Base-by-base conservation (phyloP, 2,888 invertebrate genomes). In the Aporophyla nigra region DNA sequence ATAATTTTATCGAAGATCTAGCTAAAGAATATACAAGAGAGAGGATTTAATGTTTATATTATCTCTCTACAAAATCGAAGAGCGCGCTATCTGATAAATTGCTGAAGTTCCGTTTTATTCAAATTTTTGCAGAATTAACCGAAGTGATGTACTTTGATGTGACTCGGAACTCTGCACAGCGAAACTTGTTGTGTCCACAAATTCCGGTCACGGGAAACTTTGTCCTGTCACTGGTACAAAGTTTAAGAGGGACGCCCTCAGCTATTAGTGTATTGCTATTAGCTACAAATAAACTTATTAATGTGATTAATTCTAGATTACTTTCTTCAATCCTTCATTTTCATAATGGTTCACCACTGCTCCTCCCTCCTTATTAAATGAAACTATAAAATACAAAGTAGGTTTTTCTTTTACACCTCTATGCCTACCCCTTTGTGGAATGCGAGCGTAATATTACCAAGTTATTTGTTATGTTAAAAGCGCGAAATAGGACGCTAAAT, bases 131-230 rank as follows among this genome's bases (percentile, higher is more conserved):
- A 53, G 21, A 59, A 43, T 63, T 73, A 68, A 76, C 61, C 61
- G 70, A 58, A 61, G 63, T 51, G 49, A 21, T 56, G 33, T 76
- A 67, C 59, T 63, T 63, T 63, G 61, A 65, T 67, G 67, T 67
- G 58, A 59, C 49, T 62, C 9, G 33, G 56, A 84, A 82, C 78
- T 73, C 65, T 80, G 71, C 51, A 46, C 56, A 27, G 75, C 49
- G 19, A 69, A 78, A 83, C 68, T 85, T 81, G 82, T 82, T 53
- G 51, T 83, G 73, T 68, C 61, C 72, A 77, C 71, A 72, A 84
- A 79, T 85, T 77, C 71, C 63, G 72, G 74, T 76, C 71, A 66
- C 61, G n/a, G 58, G 24, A 56, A 83, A 85, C 85, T 83, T 85
- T 51, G 76, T 76, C 73, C n/a, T 33, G 71, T 82, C 43, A 43